phyloP scores from a whole-genome alignment of 2,797 vertebrate species.

The Crypturellus tataupa region DNA sequence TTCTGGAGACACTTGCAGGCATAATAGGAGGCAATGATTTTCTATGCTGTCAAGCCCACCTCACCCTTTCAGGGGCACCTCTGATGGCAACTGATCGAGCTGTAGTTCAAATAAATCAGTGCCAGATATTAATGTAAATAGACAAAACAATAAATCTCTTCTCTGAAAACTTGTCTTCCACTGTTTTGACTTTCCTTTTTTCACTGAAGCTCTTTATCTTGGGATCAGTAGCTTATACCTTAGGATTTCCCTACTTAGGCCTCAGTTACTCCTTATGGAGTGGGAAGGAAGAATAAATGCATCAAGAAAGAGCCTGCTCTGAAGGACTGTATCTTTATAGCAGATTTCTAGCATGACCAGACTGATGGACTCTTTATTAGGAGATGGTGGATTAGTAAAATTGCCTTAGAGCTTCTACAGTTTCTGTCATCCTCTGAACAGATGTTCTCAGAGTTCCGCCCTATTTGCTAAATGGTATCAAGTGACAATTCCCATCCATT shows the following conservation, averaged over 20 bases:
- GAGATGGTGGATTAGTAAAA: not conserved
- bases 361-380: not conserved
- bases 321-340: not conserved
- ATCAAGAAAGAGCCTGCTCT: not conserved
- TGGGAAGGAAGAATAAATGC: not conserved
- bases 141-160: not conserved
- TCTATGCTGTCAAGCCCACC: not conserved
- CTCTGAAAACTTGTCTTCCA: not conserved
- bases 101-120: not conserved
- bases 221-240: not conserved
- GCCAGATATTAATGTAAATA: not conserved
- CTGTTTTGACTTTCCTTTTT: not conserved
- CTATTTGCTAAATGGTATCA: conserved; percentile 19
- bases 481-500: conserved; percentile 6
- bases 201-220: not conserved
- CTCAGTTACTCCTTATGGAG: not conserved
- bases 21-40: not conserved
- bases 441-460: not conserved
- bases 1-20: not conserved
- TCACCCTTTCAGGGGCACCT: not conserved
- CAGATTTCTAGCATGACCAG: not conserved
- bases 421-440: conserved; percentile 42
- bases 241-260: not conserved
- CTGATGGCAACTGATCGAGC: not conserved
- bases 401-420: conserved; percentile 28